Evolutionary conservation across 2,113 vertebrate species (phyloP).

Genomic region (Oplegnathus fasciatus): DNA sequence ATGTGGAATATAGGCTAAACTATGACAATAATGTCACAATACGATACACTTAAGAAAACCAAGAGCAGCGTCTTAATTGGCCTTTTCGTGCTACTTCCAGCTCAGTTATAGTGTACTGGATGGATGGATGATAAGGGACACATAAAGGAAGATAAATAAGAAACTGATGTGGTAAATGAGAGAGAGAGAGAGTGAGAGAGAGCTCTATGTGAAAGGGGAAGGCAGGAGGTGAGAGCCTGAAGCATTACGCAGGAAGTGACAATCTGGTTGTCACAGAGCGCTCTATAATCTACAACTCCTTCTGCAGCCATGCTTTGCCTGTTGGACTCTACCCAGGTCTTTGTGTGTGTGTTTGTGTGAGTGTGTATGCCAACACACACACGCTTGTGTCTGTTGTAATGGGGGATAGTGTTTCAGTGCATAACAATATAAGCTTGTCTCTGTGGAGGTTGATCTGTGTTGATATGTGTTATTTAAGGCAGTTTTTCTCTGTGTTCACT

Average conservation of each 20-base stretch:
- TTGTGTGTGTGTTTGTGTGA: conserved; percentile 63
- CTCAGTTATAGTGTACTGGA: neutral
- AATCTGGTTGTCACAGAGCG: conserved; percentile 67
- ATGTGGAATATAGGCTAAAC: neutral
- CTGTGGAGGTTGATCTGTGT: neutral
- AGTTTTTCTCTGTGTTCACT: no score
- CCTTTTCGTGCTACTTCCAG: neutral
- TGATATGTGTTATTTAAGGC: no score
- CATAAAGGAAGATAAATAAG: neutral
- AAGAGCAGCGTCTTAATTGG: neutral
- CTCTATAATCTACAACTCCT: conserved; percentile 72
- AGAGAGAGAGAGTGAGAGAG: neutral
- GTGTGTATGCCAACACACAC: conserved; percentile 6
- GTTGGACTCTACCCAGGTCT: conserved; percentile 52
- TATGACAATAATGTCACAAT: neutral
- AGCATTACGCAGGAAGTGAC: conserved; percentile 74
- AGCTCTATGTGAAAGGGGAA: neutral
- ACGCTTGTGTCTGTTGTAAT: conserved; percentile 56
- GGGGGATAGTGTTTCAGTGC: conserved; percentile 86
- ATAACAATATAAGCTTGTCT: conserved; percentile 37
- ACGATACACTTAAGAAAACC: neutral
- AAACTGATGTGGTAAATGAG: neutral
- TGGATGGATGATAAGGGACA: neutral
- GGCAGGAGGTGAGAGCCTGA: neutral
- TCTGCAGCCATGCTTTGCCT: conserved; percentile 66